Conservation (phyloP, 2,113 vertebrate genomes). For the Eretmochelys imbricata region DNA sequence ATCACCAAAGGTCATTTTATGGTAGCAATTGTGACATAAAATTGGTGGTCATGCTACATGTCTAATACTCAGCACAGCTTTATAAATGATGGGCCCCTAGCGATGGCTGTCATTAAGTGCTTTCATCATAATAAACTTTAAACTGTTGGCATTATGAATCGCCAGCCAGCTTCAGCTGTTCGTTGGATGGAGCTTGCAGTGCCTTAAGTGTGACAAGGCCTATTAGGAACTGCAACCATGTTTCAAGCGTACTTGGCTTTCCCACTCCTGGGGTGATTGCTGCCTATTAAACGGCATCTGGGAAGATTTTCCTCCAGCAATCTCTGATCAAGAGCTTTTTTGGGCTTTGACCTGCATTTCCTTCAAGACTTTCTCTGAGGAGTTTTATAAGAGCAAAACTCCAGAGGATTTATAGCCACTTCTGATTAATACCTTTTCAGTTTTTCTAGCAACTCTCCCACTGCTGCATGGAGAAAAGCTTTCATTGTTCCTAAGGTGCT, state of each 20-base stretch:
- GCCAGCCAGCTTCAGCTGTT: slow-evolving; percentile 89
- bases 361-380: slow-evolving; percentile 89
- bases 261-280: slow-evolving; percentile 90
- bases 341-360: slow-evolving; percentile 90
- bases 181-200: slow-evolving; percentile 86
- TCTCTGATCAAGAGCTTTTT: slow-evolving; percentile 92
- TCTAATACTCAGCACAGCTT: slow-evolving; percentile 90
- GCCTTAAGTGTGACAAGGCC: slow-evolving; percentile 91
- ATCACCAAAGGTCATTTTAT: slow-evolving; percentile 91
- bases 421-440: slow-evolving; percentile 90
- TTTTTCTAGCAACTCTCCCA: slow-evolving; percentile 85
- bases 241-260: slow-evolving; percentile 89
- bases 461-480: slow-evolving; percentile 85
- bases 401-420: slow-evolving; percentile 90
- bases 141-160: slow-evolving; percentile 93
- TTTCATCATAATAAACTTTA: slow-evolving; percentile 94
- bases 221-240: slow-evolving; percentile 90
- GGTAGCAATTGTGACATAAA: slow-evolving; percentile 90
- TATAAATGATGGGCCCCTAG: slow-evolving; percentile 89
- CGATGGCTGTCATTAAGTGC: slow-evolving; percentile 92
- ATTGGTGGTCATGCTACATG: slow-evolving; percentile 91
- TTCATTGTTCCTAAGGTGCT: slow-evolving; percentile 86
- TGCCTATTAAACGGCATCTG: slow-evolving; percentile 89
- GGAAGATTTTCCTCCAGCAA: slow-evolving; percentile 89
- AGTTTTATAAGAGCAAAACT: slow-evolving; percentile 90